Evolutionary conservation across 2,888 invertebrate genomes (phyloP).

Genomic region (Cosmorhoe ocellata): DNA sequence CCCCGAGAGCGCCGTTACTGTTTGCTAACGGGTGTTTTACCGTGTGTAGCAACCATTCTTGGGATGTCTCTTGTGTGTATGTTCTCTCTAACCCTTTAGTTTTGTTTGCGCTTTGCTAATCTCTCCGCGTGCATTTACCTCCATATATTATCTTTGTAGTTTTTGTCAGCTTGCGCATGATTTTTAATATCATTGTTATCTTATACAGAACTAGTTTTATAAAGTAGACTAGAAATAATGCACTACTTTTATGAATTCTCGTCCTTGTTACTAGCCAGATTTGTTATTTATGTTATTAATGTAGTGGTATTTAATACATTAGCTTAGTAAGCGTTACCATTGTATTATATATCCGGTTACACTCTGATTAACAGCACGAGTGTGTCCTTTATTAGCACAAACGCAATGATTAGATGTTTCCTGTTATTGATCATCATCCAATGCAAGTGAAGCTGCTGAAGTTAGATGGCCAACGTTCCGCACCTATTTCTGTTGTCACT

Average conservation of each 20-base stretch:
- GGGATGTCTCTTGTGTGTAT: constrained; percentile 30
- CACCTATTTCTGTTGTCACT: constrained; percentile 1
- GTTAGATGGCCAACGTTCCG: background rate
- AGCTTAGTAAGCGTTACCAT: background rate
- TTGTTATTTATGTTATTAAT: too few relatives aligned
- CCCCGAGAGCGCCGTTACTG: constrained; percentile 34
- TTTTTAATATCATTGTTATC: background rate
- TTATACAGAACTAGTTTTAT: too few relatives aligned
- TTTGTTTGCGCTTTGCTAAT: constrained; percentile 36
- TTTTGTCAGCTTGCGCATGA: background rate
- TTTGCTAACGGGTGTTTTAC: constrained; percentile 45
- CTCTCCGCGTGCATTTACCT: background rate
- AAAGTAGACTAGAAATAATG: too few relatives aligned
- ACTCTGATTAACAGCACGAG: constrained; percentile 27
- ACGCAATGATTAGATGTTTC: constrained; percentile 31
- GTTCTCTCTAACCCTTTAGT: constrained; percentile 37
- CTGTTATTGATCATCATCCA: constrained; percentile 30
- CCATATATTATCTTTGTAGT: constrained; percentile 1
- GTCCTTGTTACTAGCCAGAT: too few relatives aligned
- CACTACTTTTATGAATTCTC: too few relatives aligned
- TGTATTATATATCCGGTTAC: constrained; percentile 18
- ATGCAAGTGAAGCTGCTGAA: constrained; percentile 5
- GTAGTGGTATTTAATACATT: background rate
- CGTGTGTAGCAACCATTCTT: constrained; percentile 39
- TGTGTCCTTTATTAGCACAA: constrained; percentile 24